Percentiles rank a stretch among this genome's conserved stretches.
These are phyloP conservation scores for Remorina albescens DNA, from an alignment of 2,797 vertebrate species.

Conservation along the genomic window DNA sequence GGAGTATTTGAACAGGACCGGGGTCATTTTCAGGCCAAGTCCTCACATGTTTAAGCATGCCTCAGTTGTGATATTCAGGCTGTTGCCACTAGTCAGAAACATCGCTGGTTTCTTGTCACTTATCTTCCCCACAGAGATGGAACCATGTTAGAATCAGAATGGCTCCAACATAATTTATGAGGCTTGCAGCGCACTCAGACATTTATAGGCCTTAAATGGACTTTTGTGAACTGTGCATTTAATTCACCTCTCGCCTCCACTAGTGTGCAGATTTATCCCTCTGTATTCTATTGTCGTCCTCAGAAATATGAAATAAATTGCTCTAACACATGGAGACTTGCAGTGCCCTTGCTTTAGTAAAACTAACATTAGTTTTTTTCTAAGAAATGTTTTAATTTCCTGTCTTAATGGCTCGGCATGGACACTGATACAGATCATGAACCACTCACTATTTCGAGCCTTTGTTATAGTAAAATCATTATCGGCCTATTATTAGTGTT, in stretches of 20 bases:
- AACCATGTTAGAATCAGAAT: slow-evolving; percentile 54
- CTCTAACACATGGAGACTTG: slow-evolving; percentile 32
- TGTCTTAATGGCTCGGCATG: not conserved
- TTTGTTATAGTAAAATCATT: slow-evolving; percentile 10
- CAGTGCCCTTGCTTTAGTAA: slow-evolving; percentile 25
- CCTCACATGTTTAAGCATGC: slow-evolving; percentile 5
- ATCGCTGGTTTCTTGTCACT: slow-evolving; percentile 38
- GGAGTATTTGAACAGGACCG: not conserved
- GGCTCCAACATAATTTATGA: slow-evolving; percentile 58
- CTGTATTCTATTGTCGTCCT: slow-evolving; percentile 42
- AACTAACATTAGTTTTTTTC: slow-evolving; percentile 34
- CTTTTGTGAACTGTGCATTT: slow-evolving; percentile 57
- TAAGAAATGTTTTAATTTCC: slow-evolving; percentile 13
- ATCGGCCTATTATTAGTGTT: slow-evolving; percentile 3
- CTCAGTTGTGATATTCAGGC: not conserved
- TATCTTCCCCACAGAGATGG: slow-evolving; percentile 41
- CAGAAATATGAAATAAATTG: slow-evolving; percentile 49
- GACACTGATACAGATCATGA: slow-evolving; percentile 3
- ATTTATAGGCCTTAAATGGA: slow-evolving; percentile 60
- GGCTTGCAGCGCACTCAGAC: slow-evolving; percentile 45
- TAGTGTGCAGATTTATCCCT: slow-evolving; percentile 43
- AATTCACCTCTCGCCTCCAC: slow-evolving; percentile 48
- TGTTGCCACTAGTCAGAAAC: slow-evolving; percentile 15
- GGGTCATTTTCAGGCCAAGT: not conserved
- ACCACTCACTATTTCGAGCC: not conserved